Base-by-base conservation (phyloP, 1,140 invertebrate species). In the Trypoxylus dichotomus region DNA sequence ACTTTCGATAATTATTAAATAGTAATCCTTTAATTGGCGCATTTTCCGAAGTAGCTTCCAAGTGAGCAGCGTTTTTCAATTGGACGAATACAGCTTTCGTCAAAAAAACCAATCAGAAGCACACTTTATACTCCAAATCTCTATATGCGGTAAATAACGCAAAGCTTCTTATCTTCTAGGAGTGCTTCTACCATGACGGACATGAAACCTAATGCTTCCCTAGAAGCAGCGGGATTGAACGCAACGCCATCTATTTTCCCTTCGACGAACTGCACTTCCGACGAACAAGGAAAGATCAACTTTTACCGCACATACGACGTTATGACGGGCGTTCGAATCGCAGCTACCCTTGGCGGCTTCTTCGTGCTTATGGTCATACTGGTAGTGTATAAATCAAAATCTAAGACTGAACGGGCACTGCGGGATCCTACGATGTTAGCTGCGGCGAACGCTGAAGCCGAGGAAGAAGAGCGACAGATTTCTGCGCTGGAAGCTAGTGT, bases 221-320 rank as follows among this genome's bases (percentile, higher is more conserved):
- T 74, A 19, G 72, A 74, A 41, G 29, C 72, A 1, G 27, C 10
- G 6, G 60, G 60, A 27, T 68, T 27, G 29, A 21, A 74, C 32
- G 32, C 72, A 42, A 42, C 27, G 27, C 41, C 41, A 41, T 37
- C 41, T 37, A 21, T 43, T 6, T 43, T 43, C 32, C 29, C 72
- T 13, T 42, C 72, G 1, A 42, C 72, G 11, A 74, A 74, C 19
- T 37, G 41, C n/a, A 43, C 29, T n/a, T 13, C 29, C 29, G 74
- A 21, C 15, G 77, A 78, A 72, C 74, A 78, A 73, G 74, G 29
- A 15, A 78, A 76, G 47, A 76, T 78, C 32, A 93, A 95, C 86
- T 95, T 95, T 87, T 97, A 95, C 88, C 93, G 93, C 79, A 95
- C 94, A 42, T 97, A 97, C 86, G 95, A 96, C 88, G 93, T 94